Conservation (phyloP, 2,113 vertebrate genomes). For the Microcebus griseorufus region DNA sequence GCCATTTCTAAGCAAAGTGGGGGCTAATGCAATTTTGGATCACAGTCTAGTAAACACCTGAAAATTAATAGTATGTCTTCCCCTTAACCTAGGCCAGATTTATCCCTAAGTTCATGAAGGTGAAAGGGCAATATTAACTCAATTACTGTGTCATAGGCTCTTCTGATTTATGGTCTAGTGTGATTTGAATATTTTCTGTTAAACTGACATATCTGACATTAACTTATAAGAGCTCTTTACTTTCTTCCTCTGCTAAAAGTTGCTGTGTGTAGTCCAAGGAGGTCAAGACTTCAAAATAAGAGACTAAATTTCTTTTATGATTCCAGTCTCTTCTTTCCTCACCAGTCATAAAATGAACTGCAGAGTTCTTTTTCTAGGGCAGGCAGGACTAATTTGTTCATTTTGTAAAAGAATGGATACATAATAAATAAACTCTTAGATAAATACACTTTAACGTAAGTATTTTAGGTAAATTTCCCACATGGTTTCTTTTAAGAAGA, state of each 20-base stretch:
- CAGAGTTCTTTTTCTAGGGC: neutral
- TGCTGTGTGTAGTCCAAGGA: slow-evolving; percentile 31
- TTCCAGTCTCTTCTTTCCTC: neutral
- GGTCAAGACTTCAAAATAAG: slow-evolving; percentile 49
- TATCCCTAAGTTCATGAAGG: slow-evolving; percentile 30
- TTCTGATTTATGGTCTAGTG: neutral
- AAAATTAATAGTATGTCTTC: slow-evolving; percentile 73
- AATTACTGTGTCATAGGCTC: slow-evolving; percentile 38
- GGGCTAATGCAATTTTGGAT: slow-evolving; percentile 50
- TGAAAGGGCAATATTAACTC: slow-evolving; percentile 64
- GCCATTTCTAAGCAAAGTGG: slow-evolving; percentile 69
- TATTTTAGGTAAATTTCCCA: neutral
- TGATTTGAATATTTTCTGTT: neutral
- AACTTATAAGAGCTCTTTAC: slow-evolving; percentile 49
- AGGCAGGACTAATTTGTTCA: neutral
- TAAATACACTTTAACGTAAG: neutral
- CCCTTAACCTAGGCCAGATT: slow-evolving; percentile 64
- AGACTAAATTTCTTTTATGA: slow-evolving; percentile 43
- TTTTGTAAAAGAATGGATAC: neutral
- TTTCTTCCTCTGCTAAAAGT: neutral
- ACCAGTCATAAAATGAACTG: neutral
- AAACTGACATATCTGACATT: neutral
- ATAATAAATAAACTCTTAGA: neutral
- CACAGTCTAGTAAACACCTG: slow-evolving; percentile 58
- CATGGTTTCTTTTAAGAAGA: neutral